Evolutionary conservation across 2,888 invertebrate species (phyloP).

Genomic region (Steinernema scapterisci): DNA sequence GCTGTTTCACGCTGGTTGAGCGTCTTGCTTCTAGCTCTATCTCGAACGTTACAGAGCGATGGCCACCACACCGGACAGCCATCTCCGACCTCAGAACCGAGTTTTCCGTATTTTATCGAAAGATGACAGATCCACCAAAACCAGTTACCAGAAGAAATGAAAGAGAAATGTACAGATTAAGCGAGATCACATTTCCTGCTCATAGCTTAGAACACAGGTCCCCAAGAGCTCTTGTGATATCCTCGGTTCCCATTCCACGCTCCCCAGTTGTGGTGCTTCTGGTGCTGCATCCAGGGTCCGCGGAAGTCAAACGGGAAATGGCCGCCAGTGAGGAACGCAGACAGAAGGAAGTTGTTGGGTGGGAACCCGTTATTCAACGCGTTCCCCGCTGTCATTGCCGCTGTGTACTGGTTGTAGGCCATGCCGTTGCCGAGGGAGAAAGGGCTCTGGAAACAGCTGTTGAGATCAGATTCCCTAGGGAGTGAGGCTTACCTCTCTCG

Average conservation of each 20-base stretch:
- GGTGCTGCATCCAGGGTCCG: conserved; percentile 15
- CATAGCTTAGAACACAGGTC: neutral
- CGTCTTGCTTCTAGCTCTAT: too few relatives aligned
- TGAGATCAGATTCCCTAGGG: neutral
- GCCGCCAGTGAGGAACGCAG: conserved; percentile 45
- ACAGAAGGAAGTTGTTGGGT: conserved; percentile 41
- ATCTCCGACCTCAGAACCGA: too few relatives aligned
- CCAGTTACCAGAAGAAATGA: neutral
- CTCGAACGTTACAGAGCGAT: too few relatives aligned
- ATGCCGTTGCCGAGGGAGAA: neutral
- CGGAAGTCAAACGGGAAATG: conserved; percentile 37
- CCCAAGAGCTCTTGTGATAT: conserved; percentile 27
- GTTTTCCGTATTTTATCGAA: too few relatives aligned
- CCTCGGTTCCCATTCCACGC: neutral
- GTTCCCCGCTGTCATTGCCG: neutral
- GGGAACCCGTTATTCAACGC: conserved; percentile 41
- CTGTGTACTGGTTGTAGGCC: neutral
- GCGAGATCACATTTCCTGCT: neutral
- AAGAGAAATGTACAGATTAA: neutral
- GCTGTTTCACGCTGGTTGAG: too few relatives aligned
- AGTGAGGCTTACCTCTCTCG: too few relatives aligned
- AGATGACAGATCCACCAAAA: neutral
- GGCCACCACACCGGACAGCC: too few relatives aligned
- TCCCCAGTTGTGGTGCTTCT: conserved; percentile 25
- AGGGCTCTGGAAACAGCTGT: neutral